phyloP scores from a whole-genome alignment of 2,888 invertebrate genomes.

The Meteorus colon region DNA sequence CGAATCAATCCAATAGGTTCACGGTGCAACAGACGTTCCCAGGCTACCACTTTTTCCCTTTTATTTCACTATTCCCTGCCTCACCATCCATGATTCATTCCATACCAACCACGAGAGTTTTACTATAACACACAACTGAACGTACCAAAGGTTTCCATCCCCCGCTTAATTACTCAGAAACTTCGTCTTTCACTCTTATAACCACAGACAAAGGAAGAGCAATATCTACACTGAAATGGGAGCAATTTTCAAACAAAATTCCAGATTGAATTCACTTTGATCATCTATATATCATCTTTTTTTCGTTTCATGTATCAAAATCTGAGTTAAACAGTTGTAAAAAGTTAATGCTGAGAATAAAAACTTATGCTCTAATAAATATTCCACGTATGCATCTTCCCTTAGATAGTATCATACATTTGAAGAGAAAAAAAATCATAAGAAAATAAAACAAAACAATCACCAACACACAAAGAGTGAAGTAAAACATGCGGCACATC shows the following conservation, averaged over 20 bases:
- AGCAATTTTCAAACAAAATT: neutral
- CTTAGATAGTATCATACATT: neutral
- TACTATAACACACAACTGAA: neutral
- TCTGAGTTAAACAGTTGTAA: neutral
- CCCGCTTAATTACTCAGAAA: constrained; percentile 48
- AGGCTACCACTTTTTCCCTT: neutral
- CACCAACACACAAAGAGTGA: neutral
- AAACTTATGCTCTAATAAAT: no score
- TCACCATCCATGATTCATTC: constrained; percentile 2
- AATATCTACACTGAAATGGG: constrained; percentile 1
- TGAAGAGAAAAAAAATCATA: neutral
- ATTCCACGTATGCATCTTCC: no score
- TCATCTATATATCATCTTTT: neutral
- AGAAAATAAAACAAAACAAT: neutral
- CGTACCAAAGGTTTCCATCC: constrained; percentile 42
- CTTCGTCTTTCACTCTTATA: constrained; percentile 35
- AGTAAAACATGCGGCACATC: neutral
- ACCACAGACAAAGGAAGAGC: neutral
- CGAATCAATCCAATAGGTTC: neutral
- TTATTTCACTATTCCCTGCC: neutral
- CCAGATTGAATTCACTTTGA: neutral
- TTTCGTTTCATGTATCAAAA: neutral
- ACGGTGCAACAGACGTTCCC: neutral
- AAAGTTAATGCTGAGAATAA: neutral
- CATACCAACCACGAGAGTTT: neutral